A percentile compares a stretch with the other conserved stretches of the same genome.
Evolutionary conservation across 2,797 vertebrate genomes (phyloP).

Genomic region (Eulemur mongoz): DNA sequence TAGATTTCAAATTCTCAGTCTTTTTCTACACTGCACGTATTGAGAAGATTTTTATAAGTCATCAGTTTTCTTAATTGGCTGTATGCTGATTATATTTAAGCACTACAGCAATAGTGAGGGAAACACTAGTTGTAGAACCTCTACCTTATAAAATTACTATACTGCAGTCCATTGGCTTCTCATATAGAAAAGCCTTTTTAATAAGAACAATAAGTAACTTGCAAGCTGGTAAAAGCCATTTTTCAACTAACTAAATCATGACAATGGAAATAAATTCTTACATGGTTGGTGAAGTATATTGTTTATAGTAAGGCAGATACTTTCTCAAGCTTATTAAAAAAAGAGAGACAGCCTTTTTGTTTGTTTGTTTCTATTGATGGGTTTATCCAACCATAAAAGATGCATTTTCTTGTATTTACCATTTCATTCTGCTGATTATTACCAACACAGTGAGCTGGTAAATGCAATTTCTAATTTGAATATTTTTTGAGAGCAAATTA

Average conservation of each 20-base stretch:
- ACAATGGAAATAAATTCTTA: slow-evolving; percentile 78
- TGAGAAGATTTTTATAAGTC: background rate
- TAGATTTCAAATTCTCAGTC: background rate
- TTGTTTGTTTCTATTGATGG: slow-evolving; percentile 81
- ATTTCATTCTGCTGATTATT: slow-evolving; percentile 83
- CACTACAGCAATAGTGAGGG: slow-evolving; percentile 4
- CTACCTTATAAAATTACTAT: slow-evolving; percentile 51
- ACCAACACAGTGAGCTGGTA: slow-evolving; percentile 82
- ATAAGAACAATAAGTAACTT: slow-evolving; percentile 68
- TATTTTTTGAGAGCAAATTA: slow-evolving; percentile 78
- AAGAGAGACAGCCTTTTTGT: slow-evolving; percentile 68
- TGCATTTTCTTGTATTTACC: slow-evolving; percentile 81
- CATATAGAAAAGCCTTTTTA: slow-evolving; percentile 60
- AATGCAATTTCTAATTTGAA: slow-evolving; percentile 85
- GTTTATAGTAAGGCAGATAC: slow-evolving; percentile 79
- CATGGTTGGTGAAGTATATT: slow-evolving; percentile 75
- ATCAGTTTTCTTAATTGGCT: slow-evolving; percentile 40
- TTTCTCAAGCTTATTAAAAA: slow-evolving; percentile 79
- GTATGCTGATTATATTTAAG: slow-evolving; percentile 15
- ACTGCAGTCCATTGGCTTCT: slow-evolving; percentile 38
- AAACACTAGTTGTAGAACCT: background rate
- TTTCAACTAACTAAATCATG: slow-evolving; percentile 78
- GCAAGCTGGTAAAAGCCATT: slow-evolving; percentile 64
- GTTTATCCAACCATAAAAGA: slow-evolving; percentile 83
- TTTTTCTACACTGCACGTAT: background rate